Evolutionary conservation across 2,113 vertebrate species (phyloP).

Genomic region (Cryptotis parvus): DNA sequence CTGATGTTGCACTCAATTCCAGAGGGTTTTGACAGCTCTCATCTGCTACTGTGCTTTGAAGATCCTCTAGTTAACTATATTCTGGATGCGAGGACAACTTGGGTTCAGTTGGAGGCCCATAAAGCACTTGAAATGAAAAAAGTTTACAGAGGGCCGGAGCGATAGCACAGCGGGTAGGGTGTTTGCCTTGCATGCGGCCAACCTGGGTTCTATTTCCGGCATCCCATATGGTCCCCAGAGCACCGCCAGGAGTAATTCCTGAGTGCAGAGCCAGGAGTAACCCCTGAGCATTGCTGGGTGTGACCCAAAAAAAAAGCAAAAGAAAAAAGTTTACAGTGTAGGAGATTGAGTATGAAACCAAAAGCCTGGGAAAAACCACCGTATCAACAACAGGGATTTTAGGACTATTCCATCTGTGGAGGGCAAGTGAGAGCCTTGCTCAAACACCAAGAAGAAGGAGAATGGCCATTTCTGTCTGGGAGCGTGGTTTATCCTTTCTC

Average conservation of each 20-base stretch:
- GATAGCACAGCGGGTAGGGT: too few species aligned
- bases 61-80: neutral
- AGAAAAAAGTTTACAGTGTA: neutral
- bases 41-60: neutral
- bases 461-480: neutral
- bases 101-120: neutral
- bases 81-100: neutral
- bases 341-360: neutral
- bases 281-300: too few species aligned
- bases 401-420: neutral
- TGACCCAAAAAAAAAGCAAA: too few species aligned
- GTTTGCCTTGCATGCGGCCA: too few species aligned
- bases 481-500: neutral
- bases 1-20: neutral
- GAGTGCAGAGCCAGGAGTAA: too few species aligned
- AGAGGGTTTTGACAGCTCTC: neutral
- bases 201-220: too few species aligned
- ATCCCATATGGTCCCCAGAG: too few species aligned
- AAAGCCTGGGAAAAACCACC: neutral
- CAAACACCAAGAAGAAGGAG: neutral
- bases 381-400: neutral
- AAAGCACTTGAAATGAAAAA: neutral
- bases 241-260: too few species aligned
- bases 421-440: neutral
- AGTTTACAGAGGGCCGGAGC: too few species aligned